phyloP scores from a whole-genome alignment of 2,113 vertebrate genomes.

The Platycercus adscitus region DNA sequence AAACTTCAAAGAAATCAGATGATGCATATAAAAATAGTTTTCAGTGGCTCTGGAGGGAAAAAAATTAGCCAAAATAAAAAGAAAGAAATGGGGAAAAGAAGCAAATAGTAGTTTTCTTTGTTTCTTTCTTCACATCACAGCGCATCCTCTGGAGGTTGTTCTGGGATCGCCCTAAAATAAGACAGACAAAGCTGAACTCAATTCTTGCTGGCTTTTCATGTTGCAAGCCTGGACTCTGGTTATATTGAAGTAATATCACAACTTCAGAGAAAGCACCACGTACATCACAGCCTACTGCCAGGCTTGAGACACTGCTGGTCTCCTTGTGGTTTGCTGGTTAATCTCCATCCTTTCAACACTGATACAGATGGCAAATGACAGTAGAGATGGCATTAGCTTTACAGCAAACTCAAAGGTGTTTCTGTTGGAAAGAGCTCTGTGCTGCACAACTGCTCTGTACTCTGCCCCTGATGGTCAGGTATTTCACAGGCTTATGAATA shows the following conservation, averaged over 20 bases:
- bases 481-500: neutral
- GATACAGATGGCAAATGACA: neutral
- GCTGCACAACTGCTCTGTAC: neutral
- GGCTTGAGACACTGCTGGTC: neutral
- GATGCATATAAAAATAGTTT: constrained; percentile 82
- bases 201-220: neutral
- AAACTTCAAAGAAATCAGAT: constrained; percentile 63
- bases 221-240: neutral
- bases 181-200: neutral
- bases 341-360: neutral
- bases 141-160: constrained; percentile 87
- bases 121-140: constrained; percentile 87
- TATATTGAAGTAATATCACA: neutral
- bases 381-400: fast-evolving
- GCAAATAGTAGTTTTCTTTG: constrained; percentile 3
- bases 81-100: constrained; percentile 12
- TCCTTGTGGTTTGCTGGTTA: neutral
- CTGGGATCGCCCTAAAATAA: constrained; percentile 85
- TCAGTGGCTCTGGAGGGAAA: constrained; percentile 76
- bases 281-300: fast-evolving
- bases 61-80: constrained; percentile 36
- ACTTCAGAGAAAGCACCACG: neutral
- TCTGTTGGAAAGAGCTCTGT: neutral
- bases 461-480: neutral
- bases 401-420: neutral